Percentiles rank a stretch among this genome's conserved stretches.
Conservation (phyloP, 2,797 vertebrate genomes). For the Menidia menidia region DNA sequence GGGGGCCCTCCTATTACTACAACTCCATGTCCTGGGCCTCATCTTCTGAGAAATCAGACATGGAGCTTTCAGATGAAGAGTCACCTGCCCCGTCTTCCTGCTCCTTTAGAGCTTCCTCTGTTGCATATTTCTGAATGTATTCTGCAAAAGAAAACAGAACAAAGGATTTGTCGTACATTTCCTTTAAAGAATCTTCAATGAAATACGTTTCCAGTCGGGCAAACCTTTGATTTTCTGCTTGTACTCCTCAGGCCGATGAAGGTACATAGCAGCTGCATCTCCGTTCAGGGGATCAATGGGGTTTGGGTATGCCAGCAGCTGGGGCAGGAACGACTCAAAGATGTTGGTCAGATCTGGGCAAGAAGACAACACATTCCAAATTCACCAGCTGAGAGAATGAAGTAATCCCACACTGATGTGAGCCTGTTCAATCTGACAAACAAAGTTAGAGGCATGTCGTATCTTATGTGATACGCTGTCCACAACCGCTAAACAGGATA, state of each 20-base stretch:
- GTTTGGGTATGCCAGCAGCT: constrained; percentile 98
- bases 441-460: neutral
- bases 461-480: too few relatives aligned
- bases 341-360: constrained; percentile 93
- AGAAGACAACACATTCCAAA: constrained; percentile 44
- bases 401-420: neutral
- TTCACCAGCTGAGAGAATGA: neutral
- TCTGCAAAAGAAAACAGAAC: constrained; percentile 48
- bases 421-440: neutral
- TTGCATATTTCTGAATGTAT: constrained; percentile 94
- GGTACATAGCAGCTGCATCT: constrained; percentile 98
- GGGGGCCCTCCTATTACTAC: constrained; percentile 86
- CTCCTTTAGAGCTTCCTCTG: constrained; percentile 98
- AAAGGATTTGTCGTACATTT: neutral
- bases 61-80: constrained; percentile 99
- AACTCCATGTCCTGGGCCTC: constrained; percentile 99
- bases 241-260: constrained; percentile 98
- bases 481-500: too few relatives aligned
- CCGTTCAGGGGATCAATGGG: constrained; percentile 97
- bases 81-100: constrained; percentile 97
- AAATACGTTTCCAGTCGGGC: neutral
- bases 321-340: constrained; percentile 98
- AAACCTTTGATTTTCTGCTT: constrained; percentile 99
- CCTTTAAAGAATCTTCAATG: neutral
- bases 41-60: constrained; percentile 99